These are phyloP conservation scores for Diadumene lineata DNA, from an alignment of 92 coral and sea anemone species.

Conservation along the genomic window DNA sequence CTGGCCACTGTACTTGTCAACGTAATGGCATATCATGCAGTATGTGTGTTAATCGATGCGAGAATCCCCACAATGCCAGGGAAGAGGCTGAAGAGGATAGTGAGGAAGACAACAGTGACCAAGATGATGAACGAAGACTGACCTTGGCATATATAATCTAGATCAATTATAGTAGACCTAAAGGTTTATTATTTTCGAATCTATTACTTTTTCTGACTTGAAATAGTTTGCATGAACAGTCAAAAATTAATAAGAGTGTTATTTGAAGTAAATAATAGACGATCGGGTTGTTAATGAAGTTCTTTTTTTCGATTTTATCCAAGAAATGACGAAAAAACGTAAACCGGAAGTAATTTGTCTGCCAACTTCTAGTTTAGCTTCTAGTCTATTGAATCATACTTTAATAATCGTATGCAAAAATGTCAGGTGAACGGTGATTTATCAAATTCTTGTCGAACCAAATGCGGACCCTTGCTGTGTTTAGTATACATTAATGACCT, in stretches of 20 bases:
- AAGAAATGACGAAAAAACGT: neutral
- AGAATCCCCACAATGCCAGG: slow-evolving; percentile 42
- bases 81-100: neutral
- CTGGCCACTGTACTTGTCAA: slow-evolving; percentile 59
- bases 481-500: too few relatives aligned
- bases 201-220: too few relatives aligned
- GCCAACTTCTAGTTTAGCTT: neutral
- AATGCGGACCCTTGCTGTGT: too few relatives aligned
- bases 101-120: neutral
- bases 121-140: slow-evolving; percentile 9
- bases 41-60: slow-evolving; percentile 43
- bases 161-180: too few relatives aligned
- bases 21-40: slow-evolving; percentile 53
- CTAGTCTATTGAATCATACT: too few relatives aligned
- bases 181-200: too few relatives aligned
- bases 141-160: neutral
- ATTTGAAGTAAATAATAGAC: neutral
- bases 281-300: neutral
- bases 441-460: too few relatives aligned
- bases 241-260: neutral
- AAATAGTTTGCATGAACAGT: neutral
- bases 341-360: slow-evolving; percentile 11
- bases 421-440: too few relatives aligned
- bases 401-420: too few relatives aligned
- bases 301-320: neutral